These are phyloP conservation scores for Colletes latitarsis DNA, from an alignment of 1,140 invertebrate genomes.

Conservation along the genomic window DNA sequence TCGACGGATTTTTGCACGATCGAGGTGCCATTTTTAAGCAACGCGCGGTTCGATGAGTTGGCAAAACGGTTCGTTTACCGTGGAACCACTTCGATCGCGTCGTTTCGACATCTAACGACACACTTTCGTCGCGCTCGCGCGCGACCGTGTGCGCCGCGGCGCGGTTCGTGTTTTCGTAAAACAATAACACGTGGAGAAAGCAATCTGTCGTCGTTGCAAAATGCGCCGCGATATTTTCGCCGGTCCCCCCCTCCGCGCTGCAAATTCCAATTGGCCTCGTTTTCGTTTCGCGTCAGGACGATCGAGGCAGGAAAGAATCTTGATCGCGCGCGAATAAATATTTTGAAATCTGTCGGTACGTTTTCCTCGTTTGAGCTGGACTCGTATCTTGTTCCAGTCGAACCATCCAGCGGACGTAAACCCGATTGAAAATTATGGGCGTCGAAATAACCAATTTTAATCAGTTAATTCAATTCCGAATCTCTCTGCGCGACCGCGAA, in stretches of 20 bases:
- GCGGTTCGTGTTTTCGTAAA: neutral
- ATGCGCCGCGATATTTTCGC: conserved; percentile 13
- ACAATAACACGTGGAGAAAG: neutral
- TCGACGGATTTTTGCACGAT: neutral
- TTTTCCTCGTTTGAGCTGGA: too few relatives aligned
- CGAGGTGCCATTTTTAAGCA: conserved; percentile 9
- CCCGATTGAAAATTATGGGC: too few relatives aligned
- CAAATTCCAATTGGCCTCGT: conserved; percentile 46
- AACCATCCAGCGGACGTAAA: too few relatives aligned
- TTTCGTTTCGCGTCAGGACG: conserved; percentile 18
- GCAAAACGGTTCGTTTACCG: conserved; percentile 24
- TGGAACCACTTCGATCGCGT: conserved; percentile 16
- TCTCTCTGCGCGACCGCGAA: too few relatives aligned
- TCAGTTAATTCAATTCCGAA: too few relatives aligned
- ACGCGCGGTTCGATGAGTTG: conserved; percentile 32
- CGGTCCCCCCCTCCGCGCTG: neutral
- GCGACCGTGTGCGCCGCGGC: too few relatives aligned
- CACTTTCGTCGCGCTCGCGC: neutral
- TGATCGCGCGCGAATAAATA: neutral
- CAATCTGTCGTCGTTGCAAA: conserved; percentile 33
- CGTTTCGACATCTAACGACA: conserved; percentile 26
- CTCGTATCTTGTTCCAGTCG: too few relatives aligned
- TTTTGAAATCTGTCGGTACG: too few relatives aligned
- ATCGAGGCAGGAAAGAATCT: neutral
- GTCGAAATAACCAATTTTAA: too few relatives aligned